Conservation (phyloP, 2,888 invertebrate genomes). For the Teleogryllus oceanicus region DNA sequence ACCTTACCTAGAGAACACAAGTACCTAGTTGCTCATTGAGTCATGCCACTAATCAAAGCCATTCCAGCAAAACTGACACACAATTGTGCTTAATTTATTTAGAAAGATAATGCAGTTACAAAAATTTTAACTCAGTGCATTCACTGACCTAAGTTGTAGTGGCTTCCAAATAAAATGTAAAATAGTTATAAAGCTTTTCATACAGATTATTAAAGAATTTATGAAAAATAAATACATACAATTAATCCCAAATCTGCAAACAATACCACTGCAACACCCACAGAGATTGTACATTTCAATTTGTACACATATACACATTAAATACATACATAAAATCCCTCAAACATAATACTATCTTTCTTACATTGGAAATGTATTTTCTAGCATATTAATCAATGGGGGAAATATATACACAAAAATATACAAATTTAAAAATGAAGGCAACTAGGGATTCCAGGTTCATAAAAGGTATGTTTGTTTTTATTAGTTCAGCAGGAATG, state of each 20-base stretch:
- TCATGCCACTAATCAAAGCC: slow-evolving; percentile 32
- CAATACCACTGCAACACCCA: too few relatives aligned
- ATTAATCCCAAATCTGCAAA: not conserved
- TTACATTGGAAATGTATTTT: too few relatives aligned
- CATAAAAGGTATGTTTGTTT: too few relatives aligned
- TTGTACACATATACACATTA: too few relatives aligned
- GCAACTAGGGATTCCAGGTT: too few relatives aligned
- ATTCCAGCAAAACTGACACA: slow-evolving; percentile 28
- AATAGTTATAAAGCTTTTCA: not conserved
- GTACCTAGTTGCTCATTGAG: slow-evolving; percentile 21
- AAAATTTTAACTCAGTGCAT: not conserved
- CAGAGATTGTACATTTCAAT: too few relatives aligned
- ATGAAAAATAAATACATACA: not conserved
- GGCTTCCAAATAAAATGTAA: slow-evolving; percentile 27
- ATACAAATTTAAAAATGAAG: too few relatives aligned
- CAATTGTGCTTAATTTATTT: not conserved
- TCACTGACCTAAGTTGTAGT: slow-evolving; percentile 35
- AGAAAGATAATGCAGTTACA: not conserved
- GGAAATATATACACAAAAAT: too few relatives aligned
- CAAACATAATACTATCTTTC: too few relatives aligned
- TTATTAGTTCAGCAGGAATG: too few relatives aligned
- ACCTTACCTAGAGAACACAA: slow-evolving; percentile 7
- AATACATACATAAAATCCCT: too few relatives aligned
- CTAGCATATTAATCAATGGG: too few relatives aligned
- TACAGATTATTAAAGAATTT: not conserved